Evolutionary conservation across 2,113 vertebrate genomes (phyloP).

Genomic region (Puma concolor): DNA sequence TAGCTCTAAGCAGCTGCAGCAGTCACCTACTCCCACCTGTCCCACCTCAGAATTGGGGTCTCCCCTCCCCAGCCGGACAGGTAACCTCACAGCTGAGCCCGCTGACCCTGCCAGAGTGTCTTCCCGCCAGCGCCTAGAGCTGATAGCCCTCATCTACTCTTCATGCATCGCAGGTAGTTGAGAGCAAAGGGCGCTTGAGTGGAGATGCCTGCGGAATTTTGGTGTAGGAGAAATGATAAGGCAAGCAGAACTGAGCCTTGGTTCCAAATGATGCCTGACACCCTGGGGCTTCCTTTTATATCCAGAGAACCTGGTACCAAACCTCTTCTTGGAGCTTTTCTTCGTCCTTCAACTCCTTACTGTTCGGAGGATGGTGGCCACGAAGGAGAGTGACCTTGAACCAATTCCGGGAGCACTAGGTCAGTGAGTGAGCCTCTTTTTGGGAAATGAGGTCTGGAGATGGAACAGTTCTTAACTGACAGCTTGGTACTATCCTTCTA

Average conservation of each 20-base stretch:
- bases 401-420: constrained; percentile 72
- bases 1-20: constrained; percentile 93
- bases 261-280: not conserved
- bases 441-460: not conserved
- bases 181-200: not conserved
- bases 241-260: not conserved
- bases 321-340: constrained; percentile 97
- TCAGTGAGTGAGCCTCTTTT: constrained; percentile 66
- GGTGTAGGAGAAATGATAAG: not conserved
- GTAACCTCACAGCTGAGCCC: constrained; percentile 85
- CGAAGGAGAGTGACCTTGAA: constrained; percentile 81
- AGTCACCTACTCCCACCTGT: constrained; percentile 84
- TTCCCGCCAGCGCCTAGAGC: constrained; percentile 88
- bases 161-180: constrained; percentile 93
- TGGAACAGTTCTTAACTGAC: not conserved
- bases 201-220: not conserved
- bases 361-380: constrained; percentile 86
- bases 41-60: constrained; percentile 83
- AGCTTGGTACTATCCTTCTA: constrained; percentile 70
- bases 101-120: constrained; percentile 91
- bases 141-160: constrained; percentile 94
- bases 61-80: constrained; percentile 83
- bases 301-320: constrained; percentile 96
- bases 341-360: constrained; percentile 97
- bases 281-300: constrained; percentile 50